Evolutionary conservation across 2,888 invertebrate species (phyloP), one percentile per base, ranked within the genome.

Genomic region (Harpalus rubripes): DNA sequence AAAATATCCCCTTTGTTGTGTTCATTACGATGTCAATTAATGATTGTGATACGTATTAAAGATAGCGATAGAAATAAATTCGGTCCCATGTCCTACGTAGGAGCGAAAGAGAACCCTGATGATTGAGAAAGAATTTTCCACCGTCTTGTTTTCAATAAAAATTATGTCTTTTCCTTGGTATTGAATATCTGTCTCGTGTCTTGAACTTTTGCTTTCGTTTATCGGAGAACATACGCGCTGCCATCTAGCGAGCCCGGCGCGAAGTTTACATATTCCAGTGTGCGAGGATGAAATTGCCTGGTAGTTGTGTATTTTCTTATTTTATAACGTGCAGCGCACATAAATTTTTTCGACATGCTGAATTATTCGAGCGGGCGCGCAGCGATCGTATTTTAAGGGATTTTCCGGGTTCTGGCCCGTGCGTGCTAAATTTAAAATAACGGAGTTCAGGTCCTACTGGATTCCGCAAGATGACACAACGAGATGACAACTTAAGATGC

Each of bases 301-400:
- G 86, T 84, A 87, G 87, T 87, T 88, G 87, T 87, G 86, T 87
- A 88, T 87, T 87, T 88, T 87, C 88, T 88, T 88, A 87, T 88
- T 88, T 87, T 87, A 86, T 86, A 87, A 87, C 87, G 87, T 88
- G 88, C 87, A 63, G 86, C 74, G 87, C 86, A 86, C 86, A 83
- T 86, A 85, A 87, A 87, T 85, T 85, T 84, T 86, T 83, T 82
- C 84, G 84, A 84, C 84, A 84, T 84, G 74, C 84, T 84, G 84
- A 84, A 84, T 84, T 84, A 84, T 84, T 78, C 65, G 80, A 41
- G 59, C 61, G 32, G 80, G 41, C 61, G 61, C 80, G 61, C 59
- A 12, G 16, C 80, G 78, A 58, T 84, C 84, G 84, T 84, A 78
- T 84, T 61, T 84, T 84, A 78, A 65, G 39, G 84, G 84, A 84